A percentile compares a stretch with the other conserved stretches of the same genome.
These are phyloP conservation scores for Danio jaintianensis DNA, from an alignment of 2,797 vertebrate species.

Conservation along the genomic window DNA sequence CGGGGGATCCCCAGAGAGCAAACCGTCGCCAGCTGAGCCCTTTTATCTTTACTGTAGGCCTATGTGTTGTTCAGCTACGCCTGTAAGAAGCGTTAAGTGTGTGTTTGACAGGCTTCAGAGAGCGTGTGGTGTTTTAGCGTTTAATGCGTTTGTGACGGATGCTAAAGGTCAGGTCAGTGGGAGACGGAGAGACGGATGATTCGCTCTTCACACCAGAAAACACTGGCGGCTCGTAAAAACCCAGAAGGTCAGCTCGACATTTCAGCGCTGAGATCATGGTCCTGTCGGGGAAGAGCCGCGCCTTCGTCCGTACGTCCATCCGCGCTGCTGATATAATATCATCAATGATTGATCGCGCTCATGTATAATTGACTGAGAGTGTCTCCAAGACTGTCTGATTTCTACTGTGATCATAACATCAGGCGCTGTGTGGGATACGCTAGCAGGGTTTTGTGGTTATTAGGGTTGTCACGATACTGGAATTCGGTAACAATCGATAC, in stretches of 20 bases:
- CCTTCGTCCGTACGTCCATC: too few species aligned
- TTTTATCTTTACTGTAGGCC: not conserved
- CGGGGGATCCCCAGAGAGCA: not conserved
- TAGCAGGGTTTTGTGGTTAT: too few species aligned
- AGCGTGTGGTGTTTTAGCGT: not conserved
- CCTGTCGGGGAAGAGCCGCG: conserved; percentile 3
- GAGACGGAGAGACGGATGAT: conserved; percentile 10
- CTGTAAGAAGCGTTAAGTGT: not conserved
- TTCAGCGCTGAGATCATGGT: conserved; percentile 60
- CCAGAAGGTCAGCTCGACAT: conserved; percentile 73
- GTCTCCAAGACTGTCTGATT: conserved; percentile 17
- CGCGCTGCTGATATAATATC: conserved; percentile 55
- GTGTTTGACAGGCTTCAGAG: not conserved
- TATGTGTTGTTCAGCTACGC: not conserved
- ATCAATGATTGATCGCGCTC: conserved; percentile 75
- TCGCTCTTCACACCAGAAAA: conserved; percentile 18
- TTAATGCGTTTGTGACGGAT: conserved; percentile 44
- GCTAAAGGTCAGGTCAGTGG: conserved; percentile 52
- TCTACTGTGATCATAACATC: too few species aligned
- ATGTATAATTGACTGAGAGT: conserved; percentile 70
- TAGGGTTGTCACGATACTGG: too few species aligned
- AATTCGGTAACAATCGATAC: too few species aligned
- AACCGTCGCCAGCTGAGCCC: not conserved
- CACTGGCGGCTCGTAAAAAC: conserved; percentile 53
- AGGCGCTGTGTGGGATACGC: too few species aligned